phyloP scores from a whole-genome alignment of 92 coral and sea anemone genomes.

The Siderastrea radians region DNA sequence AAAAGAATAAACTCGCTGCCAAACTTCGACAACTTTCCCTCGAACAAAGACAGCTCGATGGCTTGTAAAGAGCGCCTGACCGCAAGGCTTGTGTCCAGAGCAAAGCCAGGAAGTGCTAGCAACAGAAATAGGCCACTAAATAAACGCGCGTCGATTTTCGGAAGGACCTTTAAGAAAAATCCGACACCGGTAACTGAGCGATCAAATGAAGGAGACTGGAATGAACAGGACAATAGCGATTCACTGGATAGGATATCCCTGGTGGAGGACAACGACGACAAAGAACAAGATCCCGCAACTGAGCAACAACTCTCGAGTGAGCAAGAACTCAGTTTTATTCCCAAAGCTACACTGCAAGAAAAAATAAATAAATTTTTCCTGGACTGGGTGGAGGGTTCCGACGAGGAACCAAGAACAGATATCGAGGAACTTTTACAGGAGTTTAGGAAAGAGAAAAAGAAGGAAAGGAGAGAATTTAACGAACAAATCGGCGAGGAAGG shows the following conservation, averaged over 20 bases:
- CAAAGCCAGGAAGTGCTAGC: background rate
- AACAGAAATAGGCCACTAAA: background rate
- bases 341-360: conserved; percentile 56
- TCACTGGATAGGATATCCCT: conserved; percentile 5
- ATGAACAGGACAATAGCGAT: background rate
- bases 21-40: conserved; percentile 19
- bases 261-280: conserved; percentile 5
- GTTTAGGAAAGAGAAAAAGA: conserved; percentile 25
- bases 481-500: background rate
- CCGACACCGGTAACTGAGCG: conserved; percentile 9
- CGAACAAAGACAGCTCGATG: background rate
- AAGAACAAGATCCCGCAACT: background rate
- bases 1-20: conserved; percentile 52
- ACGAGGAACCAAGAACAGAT: conserved; percentile 26
- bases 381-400: conserved; percentile 30
- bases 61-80: conserved; percentile 21
- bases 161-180: conserved; percentile 6
- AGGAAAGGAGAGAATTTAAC: background rate
- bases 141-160: background rate
- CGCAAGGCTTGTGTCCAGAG: background rate
- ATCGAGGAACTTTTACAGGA: conserved; percentile 37
- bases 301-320: conserved; percentile 8
- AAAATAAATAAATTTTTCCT: conserved; percentile 60
- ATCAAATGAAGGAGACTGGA: background rate
- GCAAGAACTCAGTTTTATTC: conserved; percentile 45